These are phyloP conservation scores for Meganola albula DNA, from an alignment of 2,888 invertebrate genomes.

Conservation along the genomic window DNA sequence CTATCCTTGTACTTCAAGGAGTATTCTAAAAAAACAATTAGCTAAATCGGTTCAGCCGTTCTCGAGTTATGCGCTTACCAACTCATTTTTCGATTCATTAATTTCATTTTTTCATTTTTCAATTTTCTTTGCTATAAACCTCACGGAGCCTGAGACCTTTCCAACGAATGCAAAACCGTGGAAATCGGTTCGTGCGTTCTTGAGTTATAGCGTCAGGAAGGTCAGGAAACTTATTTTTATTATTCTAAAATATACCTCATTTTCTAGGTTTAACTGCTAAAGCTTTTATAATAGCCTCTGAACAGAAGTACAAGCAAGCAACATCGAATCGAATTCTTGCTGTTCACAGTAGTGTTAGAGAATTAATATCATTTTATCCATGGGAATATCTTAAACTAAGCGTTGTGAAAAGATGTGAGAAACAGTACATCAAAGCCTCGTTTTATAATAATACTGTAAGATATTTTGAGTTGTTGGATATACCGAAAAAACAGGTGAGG, in stretches of 20 bases:
- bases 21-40: too few relatives aligned
- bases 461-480: conserved; percentile 83
- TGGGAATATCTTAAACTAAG: conserved; percentile 33
- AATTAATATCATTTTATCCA: conserved; percentile 25
- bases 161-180: too few relatives aligned
- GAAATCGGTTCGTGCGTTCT: too few relatives aligned
- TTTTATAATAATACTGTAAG: conserved; percentile 65
- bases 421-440: conserved; percentile 79
- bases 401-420: conserved; percentile 77
- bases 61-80: too few relatives aligned
- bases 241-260: not conserved
- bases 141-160: too few relatives aligned
- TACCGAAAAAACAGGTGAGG: conserved; percentile 76
- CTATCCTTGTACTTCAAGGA: too few relatives aligned
- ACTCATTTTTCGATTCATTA: too few relatives aligned
- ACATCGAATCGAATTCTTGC: conserved; percentile 5
- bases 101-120: too few relatives aligned
- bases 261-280: conserved; percentile 39
- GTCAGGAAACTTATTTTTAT: not conserved
- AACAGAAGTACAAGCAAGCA: conserved; percentile 12
- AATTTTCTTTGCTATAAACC: too few relatives aligned
- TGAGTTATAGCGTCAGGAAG: too few relatives aligned
- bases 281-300: conserved; percentile 31
- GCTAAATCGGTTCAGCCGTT: too few relatives aligned
- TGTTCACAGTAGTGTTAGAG: conserved; percentile 5